Percentiles rank a stretch among this genome's conserved stretches.
phyloP scores from a whole-genome alignment of 2,113 vertebrate species.

The Oryzias celebensis region DNA sequence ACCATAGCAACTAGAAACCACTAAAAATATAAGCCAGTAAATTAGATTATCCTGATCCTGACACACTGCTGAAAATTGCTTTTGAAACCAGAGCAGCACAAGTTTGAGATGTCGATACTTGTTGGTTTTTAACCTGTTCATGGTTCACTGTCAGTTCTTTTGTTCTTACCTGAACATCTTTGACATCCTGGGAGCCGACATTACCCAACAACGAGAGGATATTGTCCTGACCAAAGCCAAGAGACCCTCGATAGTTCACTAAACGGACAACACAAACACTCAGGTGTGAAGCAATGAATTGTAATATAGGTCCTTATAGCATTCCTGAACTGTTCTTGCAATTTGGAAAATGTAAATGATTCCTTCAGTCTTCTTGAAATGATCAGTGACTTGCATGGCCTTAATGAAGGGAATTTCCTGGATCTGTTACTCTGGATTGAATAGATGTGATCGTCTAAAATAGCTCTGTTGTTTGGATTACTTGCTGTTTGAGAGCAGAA shows the following conservation, averaged over 20 bases:
- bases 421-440: no score
- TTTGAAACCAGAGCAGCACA: background rate
- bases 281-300: background rate
- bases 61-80: no score
- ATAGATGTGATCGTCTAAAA: no score
- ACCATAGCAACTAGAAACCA: conserved; percentile 1
- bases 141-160: no score
- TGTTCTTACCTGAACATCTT: conserved; percentile 89
- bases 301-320: no score
- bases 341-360: no score
- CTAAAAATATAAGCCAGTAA: background rate
- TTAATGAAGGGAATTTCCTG: no score
- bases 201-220: conserved; percentile 87
- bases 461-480: no score
- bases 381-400: no score
- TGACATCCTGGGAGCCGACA: conserved; percentile 88
- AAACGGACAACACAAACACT: background rate
- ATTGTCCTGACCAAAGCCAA: conserved; percentile 91
- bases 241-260: conserved; percentile 95
- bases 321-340: no score
- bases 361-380: no score
- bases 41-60: background rate
- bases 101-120: background rate
- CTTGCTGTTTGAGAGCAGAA: no score
- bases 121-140: background rate